phyloP scores from a whole-genome alignment of 2,113 vertebrate genomes.

The Abramis brama region DNA sequence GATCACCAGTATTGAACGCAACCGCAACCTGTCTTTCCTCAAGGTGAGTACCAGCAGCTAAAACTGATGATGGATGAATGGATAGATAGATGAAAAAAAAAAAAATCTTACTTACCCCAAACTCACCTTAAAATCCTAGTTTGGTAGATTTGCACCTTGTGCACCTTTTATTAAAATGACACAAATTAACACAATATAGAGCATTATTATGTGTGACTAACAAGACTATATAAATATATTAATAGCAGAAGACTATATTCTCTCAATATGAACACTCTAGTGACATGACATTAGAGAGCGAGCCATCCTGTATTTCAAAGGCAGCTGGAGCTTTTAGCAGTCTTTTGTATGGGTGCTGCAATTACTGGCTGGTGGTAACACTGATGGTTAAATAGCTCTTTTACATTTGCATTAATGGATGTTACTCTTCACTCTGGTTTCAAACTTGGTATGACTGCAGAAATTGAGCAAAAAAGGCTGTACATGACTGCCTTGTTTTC shows the following conservation, averaged over 20 bases:
- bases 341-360: slow-evolving; percentile 22
- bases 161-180: background rate
- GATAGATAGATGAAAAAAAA: no score
- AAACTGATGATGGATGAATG: background rate
- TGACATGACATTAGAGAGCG: slow-evolving; percentile 32
- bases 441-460: background rate
- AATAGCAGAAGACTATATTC: slow-evolving; percentile 1
- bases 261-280: slow-evolving; percentile 4
- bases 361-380: slow-evolving; percentile 32
- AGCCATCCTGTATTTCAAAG: slow-evolving; percentile 22
- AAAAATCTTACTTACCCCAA: no score
- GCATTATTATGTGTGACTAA: background rate
- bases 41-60: slow-evolving; percentile 75
- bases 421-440: background rate
- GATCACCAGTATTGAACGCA: slow-evolving; percentile 96
- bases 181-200: background rate
- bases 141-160: background rate
- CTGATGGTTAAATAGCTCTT: slow-evolving; percentile 41
- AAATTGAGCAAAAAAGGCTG: background rate
- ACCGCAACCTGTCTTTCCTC: slow-evolving; percentile 93
- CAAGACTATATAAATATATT: slow-evolving; percentile 3
- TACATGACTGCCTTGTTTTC: background rate
- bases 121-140: no score
- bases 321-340: slow-evolving; percentile 25
- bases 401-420: slow-evolving; percentile 45